A percentile compares a stretch with the other conserved stretches of the same genome.
phyloP scores from a whole-genome alignment of 1,140 invertebrate species.

The Gryllus bimaculatus region DNA sequence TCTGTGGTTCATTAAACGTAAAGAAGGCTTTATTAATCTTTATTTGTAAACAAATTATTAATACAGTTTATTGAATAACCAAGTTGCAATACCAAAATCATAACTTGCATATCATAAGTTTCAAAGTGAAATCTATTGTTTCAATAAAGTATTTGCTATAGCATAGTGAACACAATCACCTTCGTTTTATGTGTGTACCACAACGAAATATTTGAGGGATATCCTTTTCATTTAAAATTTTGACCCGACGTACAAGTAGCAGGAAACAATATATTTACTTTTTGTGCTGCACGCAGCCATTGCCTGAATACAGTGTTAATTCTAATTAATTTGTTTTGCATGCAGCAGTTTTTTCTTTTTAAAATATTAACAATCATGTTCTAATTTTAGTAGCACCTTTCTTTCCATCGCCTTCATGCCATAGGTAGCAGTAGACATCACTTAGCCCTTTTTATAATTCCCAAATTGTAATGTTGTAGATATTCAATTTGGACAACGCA shows the following conservation, averaged over 20 bases:
- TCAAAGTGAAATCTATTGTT: neutral
- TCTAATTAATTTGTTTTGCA: too few relatives aligned
- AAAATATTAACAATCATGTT: neutral
- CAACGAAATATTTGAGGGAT: neutral
- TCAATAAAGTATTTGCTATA: neutral
- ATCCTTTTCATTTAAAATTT: neutral
- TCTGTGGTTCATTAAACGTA: too few relatives aligned
- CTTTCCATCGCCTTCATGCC: neutral
- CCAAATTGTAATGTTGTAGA: neutral
- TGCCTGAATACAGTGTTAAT: too few relatives aligned
- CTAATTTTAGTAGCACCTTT: neutral
- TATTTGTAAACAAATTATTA: too few relatives aligned
- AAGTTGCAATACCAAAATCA: too few relatives aligned
- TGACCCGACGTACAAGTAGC: neutral
- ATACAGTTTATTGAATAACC: too few relatives aligned
- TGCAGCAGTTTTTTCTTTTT: too few relatives aligned
- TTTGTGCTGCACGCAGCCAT: neutral
- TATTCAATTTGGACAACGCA: neutral
- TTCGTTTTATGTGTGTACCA: neutral
- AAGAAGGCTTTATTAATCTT: too few relatives aligned
- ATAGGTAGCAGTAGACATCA: neutral
- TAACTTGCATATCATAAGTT: too few relatives aligned
- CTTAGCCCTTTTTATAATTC: neutral
- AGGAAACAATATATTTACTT: neutral
- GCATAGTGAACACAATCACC: neutral